Base-by-base conservation (phyloP, 2,888 invertebrate genomes). In the Sesamia inferens region DNA sequence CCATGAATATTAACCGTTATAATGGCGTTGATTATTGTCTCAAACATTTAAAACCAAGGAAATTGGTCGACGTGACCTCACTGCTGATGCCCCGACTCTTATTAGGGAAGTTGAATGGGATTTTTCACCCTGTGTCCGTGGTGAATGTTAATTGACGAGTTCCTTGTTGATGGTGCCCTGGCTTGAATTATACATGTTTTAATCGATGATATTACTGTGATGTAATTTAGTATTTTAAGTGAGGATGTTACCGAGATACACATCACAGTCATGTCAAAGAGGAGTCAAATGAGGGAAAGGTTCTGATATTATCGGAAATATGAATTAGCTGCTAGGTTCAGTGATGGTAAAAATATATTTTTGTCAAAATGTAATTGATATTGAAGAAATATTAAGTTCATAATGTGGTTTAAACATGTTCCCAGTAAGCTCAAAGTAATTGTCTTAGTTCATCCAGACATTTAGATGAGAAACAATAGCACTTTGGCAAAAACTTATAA, bases 11-110 rank as follows among this genome's bases (percentile, higher is more conserved):
- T 90, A 81, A 85, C 79, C 90, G 89, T 91, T 90, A 91, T 93
- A 93, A 93, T 92, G 90, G 89, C 87, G 88, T 89, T 92, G 93
- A 94, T 94, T 93, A 94, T 94, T 94, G 93, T 92, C 89, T 87
- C 87, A 88, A 90, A 88, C 91, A 90, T 92, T 93, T 92, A 88
- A 93, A 93, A 93, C 90, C 89, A 88, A 90, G 90, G 90, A 91
- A 93, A 93, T 93, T 85, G 90, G 90, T 70, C 82, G 85, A 90
- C 93, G 93, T 93, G 94, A 91, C 88, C 84, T 78, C 83, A 90
- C 88, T 93, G 85, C 87, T 81, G 88, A 91, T 88, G 87, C 84
- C 81, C 68, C 71, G 68, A 88, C 83, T 90, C 91, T 89, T 90
- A 91, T 92, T 85, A 85, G 89, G 86, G 87, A 92, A 93, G 89